Conservation (phyloP, 2,797 vertebrate species). For the Leptodactylus fallax region DNA sequence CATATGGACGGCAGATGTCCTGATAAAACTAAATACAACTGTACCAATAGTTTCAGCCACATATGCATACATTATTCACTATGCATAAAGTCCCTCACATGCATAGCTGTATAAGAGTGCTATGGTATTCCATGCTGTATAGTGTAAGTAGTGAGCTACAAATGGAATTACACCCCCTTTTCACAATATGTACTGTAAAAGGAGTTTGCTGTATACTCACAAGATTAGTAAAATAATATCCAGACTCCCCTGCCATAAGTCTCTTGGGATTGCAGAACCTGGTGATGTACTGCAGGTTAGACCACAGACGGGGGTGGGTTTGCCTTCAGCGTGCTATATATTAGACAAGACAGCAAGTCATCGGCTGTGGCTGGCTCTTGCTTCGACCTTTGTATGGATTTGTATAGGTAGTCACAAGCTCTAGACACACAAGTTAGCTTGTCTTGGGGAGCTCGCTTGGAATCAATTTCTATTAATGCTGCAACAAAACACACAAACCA, state of each 20-base stretch:
- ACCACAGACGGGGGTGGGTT: constrained; percentile 82
- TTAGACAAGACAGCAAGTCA: constrained; percentile 80
- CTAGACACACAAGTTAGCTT: constrained; percentile 80
- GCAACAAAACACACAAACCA: neutral
- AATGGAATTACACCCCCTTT: too few relatives aligned
- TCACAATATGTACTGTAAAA: neutral
- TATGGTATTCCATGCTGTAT: neutral
- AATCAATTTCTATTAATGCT: constrained; percentile 85
- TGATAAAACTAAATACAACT: neutral
- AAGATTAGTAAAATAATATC: constrained; percentile 86
- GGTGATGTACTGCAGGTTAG: constrained; percentile 84
- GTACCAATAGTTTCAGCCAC: neutral
- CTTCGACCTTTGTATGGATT: constrained; percentile 75
- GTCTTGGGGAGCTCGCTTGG: constrained; percentile 83
- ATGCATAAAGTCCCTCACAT: neutral
- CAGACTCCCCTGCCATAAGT: constrained; percentile 81
- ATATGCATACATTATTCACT: neutral
- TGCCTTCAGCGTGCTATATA: constrained; percentile 82
- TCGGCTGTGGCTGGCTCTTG: constrained; percentile 80
- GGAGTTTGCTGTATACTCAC: constrained; percentile 69
- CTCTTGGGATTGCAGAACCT: constrained; percentile 84
- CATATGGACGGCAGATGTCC: neutral
- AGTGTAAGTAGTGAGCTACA: neutral
- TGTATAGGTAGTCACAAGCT: constrained; percentile 81
- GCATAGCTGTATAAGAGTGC: neutral